Evolutionary conservation across 2,113 vertebrate species (phyloP), one percentile per base, ranked within the genome.

Genomic region (Tyrannus savana): DNA sequence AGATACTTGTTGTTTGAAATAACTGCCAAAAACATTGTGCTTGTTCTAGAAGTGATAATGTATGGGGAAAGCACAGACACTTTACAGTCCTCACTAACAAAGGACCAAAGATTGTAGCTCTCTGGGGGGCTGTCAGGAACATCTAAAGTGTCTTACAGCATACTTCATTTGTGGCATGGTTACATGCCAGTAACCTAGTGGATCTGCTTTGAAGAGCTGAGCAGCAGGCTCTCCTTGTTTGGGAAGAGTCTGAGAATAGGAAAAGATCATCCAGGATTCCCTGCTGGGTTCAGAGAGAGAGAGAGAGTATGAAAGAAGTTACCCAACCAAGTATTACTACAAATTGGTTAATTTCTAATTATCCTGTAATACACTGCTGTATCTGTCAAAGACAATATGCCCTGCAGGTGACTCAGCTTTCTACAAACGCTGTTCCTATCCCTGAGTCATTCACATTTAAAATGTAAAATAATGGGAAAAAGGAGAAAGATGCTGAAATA

Each of bases 71-170:
- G 4, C 16, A 71, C 1, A 72, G 58, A n/a, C 19, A 44, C 23
- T 67, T 52, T 6, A 5, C 24, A 39, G 7, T 50, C 33, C 2
- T 2, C 19, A 33, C 0, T 59, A 69, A 76, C 14, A 42, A 66
- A 79, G 15, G 21, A 56, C 13, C 27, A 31, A 30, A 33, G 7
- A 42, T 27, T 59, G 50, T 2, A 84, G 27, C 19, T 78, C 69
- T 73, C 56, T 53, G 12, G 10, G 68, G 10, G 10, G 22, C 18
- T 85, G 17, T 75, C 44, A 72, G 53, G 62, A 79, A n/a, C 23
- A 73, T 27, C 25, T 35, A 49, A 74, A 84, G 24, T 0, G 1
- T 21, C 16, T 79, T 46, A 53, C 6, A 71, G 37, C 14, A 55
- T 11, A 58, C 2, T 62, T 76, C 9, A 33, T 35, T 60, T 89